Evolutionary conservation across 2,113 vertebrate species (phyloP).

Genomic region (Prunella himalayana): DNA sequence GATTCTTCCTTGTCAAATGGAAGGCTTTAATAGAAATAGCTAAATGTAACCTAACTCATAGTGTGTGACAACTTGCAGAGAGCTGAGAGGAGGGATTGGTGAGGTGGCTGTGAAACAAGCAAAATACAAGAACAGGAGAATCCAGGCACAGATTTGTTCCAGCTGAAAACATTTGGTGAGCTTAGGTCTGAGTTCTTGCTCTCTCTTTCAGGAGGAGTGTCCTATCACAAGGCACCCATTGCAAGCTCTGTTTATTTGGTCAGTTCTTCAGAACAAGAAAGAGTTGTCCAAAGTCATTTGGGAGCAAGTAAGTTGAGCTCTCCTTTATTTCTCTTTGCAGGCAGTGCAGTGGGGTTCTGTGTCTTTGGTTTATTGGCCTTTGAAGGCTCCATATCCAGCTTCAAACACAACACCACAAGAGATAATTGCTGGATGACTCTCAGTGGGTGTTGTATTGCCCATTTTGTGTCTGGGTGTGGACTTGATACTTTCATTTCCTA

Average conservation of each 20-base stretch:
- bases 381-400: neutral
- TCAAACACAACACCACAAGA: neutral
- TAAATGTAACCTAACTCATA: neutral
- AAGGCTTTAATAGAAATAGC: neutral
- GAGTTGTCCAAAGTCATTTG: slow-evolving; percentile 91
- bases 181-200: neutral
- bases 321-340: neutral
- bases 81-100: neutral
- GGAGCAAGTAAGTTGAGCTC: slow-evolving; percentile 82
- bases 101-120: neutral
- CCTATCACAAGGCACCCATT: slow-evolving; percentile 77
- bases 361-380: neutral
- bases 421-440: neutral
- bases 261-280: slow-evolving; percentile 90
- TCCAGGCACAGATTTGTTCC: neutral
- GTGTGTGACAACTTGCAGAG: neutral
- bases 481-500: neutral
- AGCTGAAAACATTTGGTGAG: neutral
- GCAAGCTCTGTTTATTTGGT: slow-evolving; percentile 94
- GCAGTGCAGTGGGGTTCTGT: neutral
- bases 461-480: neutral
- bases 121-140: neutral
- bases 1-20: neutral
- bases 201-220: slow-evolving; percentile 68
- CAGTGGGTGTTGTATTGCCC: neutral